A percentile compares a stretch with the other conserved stretches of the same genome.
These are phyloP conservation scores for Orycteropus afer DNA, from an alignment of 2,113 vertebrate species.

Conservation along the genomic window DNA sequence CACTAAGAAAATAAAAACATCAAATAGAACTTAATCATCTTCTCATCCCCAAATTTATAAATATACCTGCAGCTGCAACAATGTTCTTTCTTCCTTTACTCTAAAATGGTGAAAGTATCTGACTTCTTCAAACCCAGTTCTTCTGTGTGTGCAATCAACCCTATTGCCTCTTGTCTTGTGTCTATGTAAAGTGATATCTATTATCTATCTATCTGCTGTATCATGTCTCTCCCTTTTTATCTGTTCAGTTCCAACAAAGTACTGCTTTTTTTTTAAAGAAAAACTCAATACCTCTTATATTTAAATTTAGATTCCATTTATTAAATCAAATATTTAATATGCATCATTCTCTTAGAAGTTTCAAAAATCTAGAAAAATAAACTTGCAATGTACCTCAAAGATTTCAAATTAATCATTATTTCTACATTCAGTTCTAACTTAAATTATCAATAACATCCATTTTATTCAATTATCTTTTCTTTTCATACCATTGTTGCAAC, in stretches of 20 bases:
- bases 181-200: not conserved
- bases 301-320: not conserved
- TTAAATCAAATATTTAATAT: not conserved
- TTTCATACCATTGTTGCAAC: not conserved
- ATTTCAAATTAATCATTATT: not conserved
- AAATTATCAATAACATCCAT: not conserved
- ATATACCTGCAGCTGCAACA: not conserved
- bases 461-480: not conserved
- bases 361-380: not conserved
- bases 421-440: not conserved
- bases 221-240: not conserved
- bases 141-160: not conserved
- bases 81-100: slow-evolving; percentile 29
- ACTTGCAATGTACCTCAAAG: not conserved
- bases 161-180: not conserved
- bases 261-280: not conserved
- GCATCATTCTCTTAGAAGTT: not conserved
- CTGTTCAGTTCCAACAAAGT: not conserved
- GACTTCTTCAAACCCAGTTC: not conserved
- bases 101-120: not conserved
- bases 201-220: not conserved
- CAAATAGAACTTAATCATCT: not conserved
- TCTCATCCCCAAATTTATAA: not conserved
- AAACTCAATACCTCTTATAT: not conserved
- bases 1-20: not conserved